phyloP scores from a whole-genome alignment of 2,888 invertebrate species.

The Plagodis dolabraria region DNA sequence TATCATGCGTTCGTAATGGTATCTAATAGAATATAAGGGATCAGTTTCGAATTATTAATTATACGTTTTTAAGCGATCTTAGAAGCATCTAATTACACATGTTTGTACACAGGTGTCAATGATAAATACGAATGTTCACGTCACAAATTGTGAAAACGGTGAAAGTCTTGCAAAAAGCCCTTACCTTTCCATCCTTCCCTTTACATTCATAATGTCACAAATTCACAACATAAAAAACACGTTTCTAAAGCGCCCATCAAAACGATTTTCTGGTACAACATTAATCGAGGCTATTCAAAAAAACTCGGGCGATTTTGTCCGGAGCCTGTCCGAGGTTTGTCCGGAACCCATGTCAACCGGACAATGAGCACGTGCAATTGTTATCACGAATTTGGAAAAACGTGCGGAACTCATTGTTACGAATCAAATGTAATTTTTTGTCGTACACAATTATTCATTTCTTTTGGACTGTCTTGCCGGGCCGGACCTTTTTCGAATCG shows the following conservation, averaged over 20 bases:
- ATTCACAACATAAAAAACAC: slow-evolving; percentile 58
- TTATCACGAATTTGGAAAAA: slow-evolving; percentile 65
- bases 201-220: slow-evolving; percentile 47
- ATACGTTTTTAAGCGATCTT: no score
- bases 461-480: slow-evolving; percentile 12
- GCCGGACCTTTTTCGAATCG: no score
- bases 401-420: slow-evolving; percentile 61
- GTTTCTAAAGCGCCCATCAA: slow-evolving; percentile 73
- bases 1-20: no score
- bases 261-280: slow-evolving; percentile 71
- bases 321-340: slow-evolving; percentile 45
- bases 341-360: slow-evolving; percentile 73
- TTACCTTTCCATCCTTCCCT: slow-evolving; percentile 33
- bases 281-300: slow-evolving; percentile 72
- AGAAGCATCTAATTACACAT: no score
- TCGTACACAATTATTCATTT: slow-evolving; percentile 36
- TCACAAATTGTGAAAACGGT: slow-evolving; percentile 16
- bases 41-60: no score
- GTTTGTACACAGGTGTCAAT: no score
- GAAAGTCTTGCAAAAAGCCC: slow-evolving; percentile 20
- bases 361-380: slow-evolving; percentile 65
- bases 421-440: slow-evolving; percentile 64
- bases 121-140: background rate
- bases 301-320: slow-evolving; percentile 64
- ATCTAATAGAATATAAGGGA: no score